Evolutionary conservation across 2,797 vertebrate genomes (phyloP).

Genomic region (Syngnathus acus): DNA sequence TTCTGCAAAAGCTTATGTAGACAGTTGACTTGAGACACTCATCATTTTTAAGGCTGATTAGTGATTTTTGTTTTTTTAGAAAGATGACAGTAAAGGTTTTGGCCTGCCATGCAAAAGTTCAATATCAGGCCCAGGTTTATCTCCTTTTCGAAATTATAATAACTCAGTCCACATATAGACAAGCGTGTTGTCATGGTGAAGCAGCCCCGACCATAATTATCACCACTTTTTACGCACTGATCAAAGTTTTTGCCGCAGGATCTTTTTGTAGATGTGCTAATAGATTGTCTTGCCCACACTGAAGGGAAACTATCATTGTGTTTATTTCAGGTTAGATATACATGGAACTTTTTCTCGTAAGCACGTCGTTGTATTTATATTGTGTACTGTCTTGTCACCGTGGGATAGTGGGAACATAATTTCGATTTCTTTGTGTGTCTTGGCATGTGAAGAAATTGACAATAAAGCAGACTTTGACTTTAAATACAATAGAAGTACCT

Average conservation of each 20-base stretch:
- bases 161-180: neutral
- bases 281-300: no score
- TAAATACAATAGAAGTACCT: constrained; percentile 10
- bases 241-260: neutral
- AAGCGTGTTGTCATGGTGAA: neutral
- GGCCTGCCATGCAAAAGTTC: neutral
- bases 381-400: no score
- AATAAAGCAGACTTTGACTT: no score
- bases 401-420: no score
- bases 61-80: neutral
- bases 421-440: neutral
- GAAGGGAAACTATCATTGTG: neutral
- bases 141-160: neutral
- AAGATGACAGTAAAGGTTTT: neutral
- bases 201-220: neutral
- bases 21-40: neutral
- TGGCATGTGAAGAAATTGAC: no score
- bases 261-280: neutral
- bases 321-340: neutral
- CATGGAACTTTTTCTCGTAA: no score
- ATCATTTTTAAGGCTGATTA: neutral
- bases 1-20: neutral
- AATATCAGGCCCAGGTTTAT: neutral
- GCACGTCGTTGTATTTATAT: no score
- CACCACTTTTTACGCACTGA: neutral